Evolutionary conservation across 2,113 vertebrate species (phyloP).

Genomic region (Scartelaos histophorus): DNA sequence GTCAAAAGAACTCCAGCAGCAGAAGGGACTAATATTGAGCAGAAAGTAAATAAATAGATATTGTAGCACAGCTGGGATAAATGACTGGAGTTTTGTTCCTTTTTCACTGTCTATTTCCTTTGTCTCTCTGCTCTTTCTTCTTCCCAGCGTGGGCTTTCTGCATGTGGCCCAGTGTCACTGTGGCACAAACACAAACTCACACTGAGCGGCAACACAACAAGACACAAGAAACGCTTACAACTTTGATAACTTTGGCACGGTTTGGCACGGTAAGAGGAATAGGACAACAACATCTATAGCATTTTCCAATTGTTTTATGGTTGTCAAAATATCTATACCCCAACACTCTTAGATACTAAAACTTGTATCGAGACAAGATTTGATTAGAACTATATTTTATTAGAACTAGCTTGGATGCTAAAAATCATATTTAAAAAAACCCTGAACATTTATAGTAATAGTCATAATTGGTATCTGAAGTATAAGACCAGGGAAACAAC

Average conservation of each 20-base stretch:
- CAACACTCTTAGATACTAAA: background rate
- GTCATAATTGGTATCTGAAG: no score
- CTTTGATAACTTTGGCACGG: background rate
- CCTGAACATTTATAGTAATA: no score
- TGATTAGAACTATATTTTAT: background rate
- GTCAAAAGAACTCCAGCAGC: constrained; percentile 36
- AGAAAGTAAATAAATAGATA: constrained; percentile 25
- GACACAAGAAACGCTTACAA: background rate
- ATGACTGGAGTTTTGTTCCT: constrained; percentile 39
- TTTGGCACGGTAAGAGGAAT: background rate
- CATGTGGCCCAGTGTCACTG: constrained; percentile 43
- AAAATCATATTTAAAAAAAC: no score
- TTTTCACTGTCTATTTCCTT: constrained; percentile 10
- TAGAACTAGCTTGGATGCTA: no score
- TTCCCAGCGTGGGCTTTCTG: constrained; percentile 39
- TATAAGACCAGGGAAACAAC: no score
- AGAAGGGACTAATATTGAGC: constrained; percentile 28
- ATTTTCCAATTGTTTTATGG: background rate
- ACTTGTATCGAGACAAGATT: background rate
- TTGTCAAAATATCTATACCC: background rate
- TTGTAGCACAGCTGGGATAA: constrained; percentile 63
- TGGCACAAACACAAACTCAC: constrained; percentile 52
- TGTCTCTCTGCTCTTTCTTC: constrained; percentile 25
- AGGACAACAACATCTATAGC: background rate
- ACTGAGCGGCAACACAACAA: constrained; percentile 1